Evolutionary conservation across 2,888 invertebrate genomes (phyloP).

Genomic region (Chaitophorus viminalis): DNA sequence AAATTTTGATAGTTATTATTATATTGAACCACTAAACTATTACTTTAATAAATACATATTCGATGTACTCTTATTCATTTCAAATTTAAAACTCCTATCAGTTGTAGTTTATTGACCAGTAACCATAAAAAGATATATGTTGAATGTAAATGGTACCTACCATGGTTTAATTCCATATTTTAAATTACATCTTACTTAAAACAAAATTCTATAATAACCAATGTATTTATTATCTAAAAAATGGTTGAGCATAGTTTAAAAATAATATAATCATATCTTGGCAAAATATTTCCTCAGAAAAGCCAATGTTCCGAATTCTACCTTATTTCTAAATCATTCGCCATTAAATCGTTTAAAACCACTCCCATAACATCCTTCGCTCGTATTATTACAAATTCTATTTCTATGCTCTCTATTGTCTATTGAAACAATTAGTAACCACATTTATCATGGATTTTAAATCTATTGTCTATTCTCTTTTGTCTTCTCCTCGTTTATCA

Average conservation of each 20-base stretch:
- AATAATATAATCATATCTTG: neutral
- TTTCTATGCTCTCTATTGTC: neutral
- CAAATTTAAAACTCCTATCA: too few relatives aligned
- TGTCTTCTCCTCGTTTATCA: neutral
- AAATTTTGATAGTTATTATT: too few relatives aligned
- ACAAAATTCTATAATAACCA: too few relatives aligned
- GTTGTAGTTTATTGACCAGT: too few relatives aligned
- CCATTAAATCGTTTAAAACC: neutral
- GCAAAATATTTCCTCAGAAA: neutral
- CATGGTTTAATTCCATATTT: too few relatives aligned
- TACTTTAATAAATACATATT: too few relatives aligned
- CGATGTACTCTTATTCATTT: too few relatives aligned
- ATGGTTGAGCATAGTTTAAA: neutral
- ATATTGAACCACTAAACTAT: too few relatives aligned
- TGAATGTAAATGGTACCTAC: too few relatives aligned
- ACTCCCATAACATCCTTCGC: neutral
- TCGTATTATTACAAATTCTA: neutral
- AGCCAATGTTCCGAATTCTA: neutral
- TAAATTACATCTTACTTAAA: too few relatives aligned
- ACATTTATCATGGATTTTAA: neutral
- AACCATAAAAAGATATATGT: too few relatives aligned
- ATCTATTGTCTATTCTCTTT: conserved; percentile 1
- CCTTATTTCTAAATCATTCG: neutral
- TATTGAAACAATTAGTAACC: conserved; percentile 22
- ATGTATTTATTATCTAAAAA: neutral